Percentiles rank a stretch among this genome's conserved stretches.
Evolutionary conservation across 2,888 invertebrate genomes (phyloP).

Genomic region (Trachelus troglodyta): DNA sequence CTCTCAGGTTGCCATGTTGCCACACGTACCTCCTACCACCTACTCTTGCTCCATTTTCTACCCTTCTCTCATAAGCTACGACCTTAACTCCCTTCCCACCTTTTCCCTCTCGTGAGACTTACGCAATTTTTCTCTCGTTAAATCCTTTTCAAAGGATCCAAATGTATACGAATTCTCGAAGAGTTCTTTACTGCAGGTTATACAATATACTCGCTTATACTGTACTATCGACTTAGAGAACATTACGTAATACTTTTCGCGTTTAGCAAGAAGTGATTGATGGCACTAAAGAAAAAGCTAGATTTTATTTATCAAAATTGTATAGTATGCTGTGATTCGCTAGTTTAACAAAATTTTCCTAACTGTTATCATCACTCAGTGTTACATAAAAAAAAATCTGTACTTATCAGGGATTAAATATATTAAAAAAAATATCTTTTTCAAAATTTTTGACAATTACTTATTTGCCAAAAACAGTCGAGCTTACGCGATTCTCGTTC

Average conservation of each 20-base stretch:
- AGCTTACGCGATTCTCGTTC: not conserved
- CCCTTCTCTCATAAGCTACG: not conserved
- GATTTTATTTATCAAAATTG: not conserved
- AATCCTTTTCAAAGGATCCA: constrained; percentile 31
- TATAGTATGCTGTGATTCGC: not conserved
- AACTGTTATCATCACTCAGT: not conserved
- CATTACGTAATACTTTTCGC: not conserved
- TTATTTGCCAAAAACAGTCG: not conserved
- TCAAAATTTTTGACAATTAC: not conserved
- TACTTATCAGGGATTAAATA: too few relatives aligned
- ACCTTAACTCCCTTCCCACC: not conserved
- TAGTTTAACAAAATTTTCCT: accelerated
- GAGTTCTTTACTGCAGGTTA: constrained; percentile 19
- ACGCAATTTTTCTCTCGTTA: not conserved
- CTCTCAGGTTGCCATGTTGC: not conserved
- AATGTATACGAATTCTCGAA: constrained; percentile 35
- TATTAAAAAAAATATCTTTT: too few relatives aligned
- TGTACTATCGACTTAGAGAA: not conserved
- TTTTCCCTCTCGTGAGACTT: not conserved
- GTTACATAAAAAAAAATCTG: too few relatives aligned
- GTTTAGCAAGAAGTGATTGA: not conserved
- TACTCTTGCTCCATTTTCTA: not conserved
- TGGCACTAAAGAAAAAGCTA: not conserved
- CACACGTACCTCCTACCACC: not conserved
- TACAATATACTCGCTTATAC: not conserved